phyloP scores from a whole-genome alignment of 1,140 invertebrate species.

The Anoplolepis gracilipes region DNA sequence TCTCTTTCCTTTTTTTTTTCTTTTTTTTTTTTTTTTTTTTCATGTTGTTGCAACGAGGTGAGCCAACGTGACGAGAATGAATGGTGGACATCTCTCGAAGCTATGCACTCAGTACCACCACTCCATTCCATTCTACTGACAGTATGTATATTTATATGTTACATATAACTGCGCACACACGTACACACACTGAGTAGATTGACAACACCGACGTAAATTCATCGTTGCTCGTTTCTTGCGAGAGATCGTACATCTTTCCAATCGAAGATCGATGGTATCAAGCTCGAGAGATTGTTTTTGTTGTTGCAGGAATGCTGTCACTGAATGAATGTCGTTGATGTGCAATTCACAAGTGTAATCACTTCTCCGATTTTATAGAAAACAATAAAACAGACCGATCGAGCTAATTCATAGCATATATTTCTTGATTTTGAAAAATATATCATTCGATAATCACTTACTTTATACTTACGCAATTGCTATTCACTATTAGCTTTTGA shows the following conservation, averaged over 20 bases:
- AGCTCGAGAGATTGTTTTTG: background rate
- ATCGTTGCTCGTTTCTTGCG: conserved; percentile 33
- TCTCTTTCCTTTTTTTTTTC: too few species aligned
- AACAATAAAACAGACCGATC: background rate
- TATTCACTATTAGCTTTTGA: background rate
- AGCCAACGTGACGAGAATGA: conserved; percentile 83
- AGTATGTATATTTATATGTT: conserved; percentile 27
- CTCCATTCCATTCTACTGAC: background rate
- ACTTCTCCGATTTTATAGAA: background rate
- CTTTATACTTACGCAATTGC: background rate
- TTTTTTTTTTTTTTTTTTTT: conserved; percentile 72
- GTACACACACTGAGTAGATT: background rate
- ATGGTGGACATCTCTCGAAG: conserved; percentile 76
- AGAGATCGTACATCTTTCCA: conserved; percentile 7
- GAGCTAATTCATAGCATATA: background rate
- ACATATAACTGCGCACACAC: conserved; percentile 15
- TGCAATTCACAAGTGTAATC: conserved; percentile 19
- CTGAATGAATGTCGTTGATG: background rate
- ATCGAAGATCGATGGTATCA: conserved; percentile 42
- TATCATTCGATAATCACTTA: background rate
- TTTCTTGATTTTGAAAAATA: background rate
- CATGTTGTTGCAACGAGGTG: conserved; percentile 53
- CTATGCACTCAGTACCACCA: conserved; percentile 36
- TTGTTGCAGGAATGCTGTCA: background rate
- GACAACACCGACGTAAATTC: conserved; percentile 35